Evolutionary conservation across 2,797 vertebrate genomes (phyloP).

Genomic region (Chelon labrosus): DNA sequence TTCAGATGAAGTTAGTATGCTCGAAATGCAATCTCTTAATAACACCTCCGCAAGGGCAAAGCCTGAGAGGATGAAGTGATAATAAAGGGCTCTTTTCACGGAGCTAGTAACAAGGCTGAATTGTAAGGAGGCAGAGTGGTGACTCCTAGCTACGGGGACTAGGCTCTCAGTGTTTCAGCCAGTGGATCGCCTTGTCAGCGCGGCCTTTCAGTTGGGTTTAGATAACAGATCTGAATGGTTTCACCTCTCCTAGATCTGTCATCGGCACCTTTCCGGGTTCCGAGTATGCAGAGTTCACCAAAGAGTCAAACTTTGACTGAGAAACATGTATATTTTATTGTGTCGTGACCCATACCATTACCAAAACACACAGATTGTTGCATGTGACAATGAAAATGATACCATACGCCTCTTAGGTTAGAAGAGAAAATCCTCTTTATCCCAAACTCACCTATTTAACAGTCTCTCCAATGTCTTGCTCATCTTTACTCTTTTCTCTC

Average conservation of each 20-base stretch:
- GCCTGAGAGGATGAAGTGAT: conserved; percentile 71
- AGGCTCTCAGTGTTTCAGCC: conserved; percentile 57
- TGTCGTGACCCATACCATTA: not conserved
- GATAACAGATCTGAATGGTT: conserved; percentile 56
- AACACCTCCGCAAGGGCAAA: conserved; percentile 73
- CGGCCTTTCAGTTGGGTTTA: conserved; percentile 62
- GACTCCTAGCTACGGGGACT: conserved; percentile 59
- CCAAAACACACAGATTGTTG: conserved; percentile 12
- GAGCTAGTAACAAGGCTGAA: conserved; percentile 71
- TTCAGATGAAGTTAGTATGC: conserved; percentile 56
- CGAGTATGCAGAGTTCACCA: conserved; percentile 11
- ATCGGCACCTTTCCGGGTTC: conserved; percentile 27
- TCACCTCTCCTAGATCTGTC: conserved; percentile 45
- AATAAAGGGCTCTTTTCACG: conserved; percentile 75
- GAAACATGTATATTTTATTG: not conserved
- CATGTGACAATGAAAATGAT: conserved; percentile 14
- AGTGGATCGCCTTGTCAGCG: conserved; percentile 55
- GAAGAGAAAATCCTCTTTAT: conserved; percentile 49
- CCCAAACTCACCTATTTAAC: conserved; percentile 45
- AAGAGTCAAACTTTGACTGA: conserved; percentile 42
- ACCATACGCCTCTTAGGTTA: conserved; percentile 6
- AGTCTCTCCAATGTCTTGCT: conserved; percentile 46
- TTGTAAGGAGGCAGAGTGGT: conserved; percentile 69
- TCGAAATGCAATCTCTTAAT: conserved; percentile 80
- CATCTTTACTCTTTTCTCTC: conserved; percentile 23